Percentiles rank a stretch among this genome's conserved stretches.
These are phyloP conservation scores for Pimephales promelas DNA, from an alignment of 2,113 vertebrate species.

Conservation along the genomic window DNA sequence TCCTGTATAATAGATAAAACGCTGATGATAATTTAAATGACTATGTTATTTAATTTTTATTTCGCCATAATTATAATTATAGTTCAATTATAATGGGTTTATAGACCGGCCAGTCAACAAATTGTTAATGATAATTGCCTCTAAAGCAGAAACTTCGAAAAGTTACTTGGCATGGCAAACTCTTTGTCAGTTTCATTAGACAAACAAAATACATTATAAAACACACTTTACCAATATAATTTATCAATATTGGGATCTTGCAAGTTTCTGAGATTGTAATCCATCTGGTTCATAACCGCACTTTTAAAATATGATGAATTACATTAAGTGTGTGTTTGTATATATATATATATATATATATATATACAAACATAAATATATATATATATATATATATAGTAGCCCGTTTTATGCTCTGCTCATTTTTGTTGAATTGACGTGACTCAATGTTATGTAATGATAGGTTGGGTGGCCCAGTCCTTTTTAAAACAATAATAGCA, in stretches of 20 bases:
- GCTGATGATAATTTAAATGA: neutral
- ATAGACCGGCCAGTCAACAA: neutral
- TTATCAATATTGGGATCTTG: constrained; percentile 45
- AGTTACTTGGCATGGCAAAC: neutral
- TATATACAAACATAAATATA: too few species aligned
- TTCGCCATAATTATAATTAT: neutral
- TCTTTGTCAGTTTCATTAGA: constrained; percentile 44
- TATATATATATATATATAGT: neutral
- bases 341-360: too few species aligned
- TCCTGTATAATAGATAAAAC: neutral
- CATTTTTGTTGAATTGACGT: neutral
- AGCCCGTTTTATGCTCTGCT: neutral
- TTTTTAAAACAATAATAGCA: neutral
- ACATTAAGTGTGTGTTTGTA: neutral
- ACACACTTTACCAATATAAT: too few species aligned
- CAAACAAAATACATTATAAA: constrained; percentile 57
- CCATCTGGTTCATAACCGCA: constrained; percentile 43
- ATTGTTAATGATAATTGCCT: constrained; percentile 16
- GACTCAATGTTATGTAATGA: neutral
- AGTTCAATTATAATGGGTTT: neutral
- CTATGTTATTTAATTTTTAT: neutral
- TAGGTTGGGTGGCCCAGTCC: neutral
- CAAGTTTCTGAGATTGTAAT: constrained; percentile 47
- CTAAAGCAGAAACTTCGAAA: neutral
- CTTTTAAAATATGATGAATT: constrained; percentile 57